Base-by-base conservation (phyloP, 2,113 vertebrate genomes). In the Oncorhynchus keta region DNA sequence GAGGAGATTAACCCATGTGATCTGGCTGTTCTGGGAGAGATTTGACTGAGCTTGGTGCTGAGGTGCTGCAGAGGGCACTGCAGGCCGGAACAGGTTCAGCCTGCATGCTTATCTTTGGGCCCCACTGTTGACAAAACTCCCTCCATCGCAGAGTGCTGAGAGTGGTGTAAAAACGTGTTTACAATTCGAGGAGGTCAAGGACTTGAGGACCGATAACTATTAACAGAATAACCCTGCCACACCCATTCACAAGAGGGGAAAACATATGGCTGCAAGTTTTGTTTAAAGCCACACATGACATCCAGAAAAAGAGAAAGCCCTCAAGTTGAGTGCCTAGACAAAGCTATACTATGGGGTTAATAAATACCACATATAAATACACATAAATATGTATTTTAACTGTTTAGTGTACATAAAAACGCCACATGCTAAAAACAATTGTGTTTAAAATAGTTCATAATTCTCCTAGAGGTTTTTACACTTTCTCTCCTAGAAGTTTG, bases 171-270 rank as follows among this genome's bases (percentile, higher is more conserved):
- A 92, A 95, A 95, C 88, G 88, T 97, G 95, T 97, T 97, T 97
- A 97, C 95, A 97, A 94, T 91, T 87, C 76, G 7, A 85, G 91
- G 92, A 93, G 97, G 96, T 99, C 97, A 99, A 97, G 96, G 95
- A 96, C 96, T 96, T 94, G 91, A 88, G 93, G 94, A 95, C 94
- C 97, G 96, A 98, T 96, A 96, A 95, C 94, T 95, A 95, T 96
- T 96, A 97, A 93, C 94, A 95, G 95, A 96, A 95, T 95, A 94
- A 95, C 91, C 92, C 93, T 92, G 87, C 93, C 91, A 90, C 93
- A 91, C 91, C 93, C 92, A 93, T 93, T 95, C 92, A 95, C 91
- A 92, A 90, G 89, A 90, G 84, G 87, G 84, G 73, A 73, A 81
- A 61, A 20, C 55, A 62, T 67, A 24, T 72, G 78, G 70, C 72